Evolutionary conservation across 1,140 invertebrate species (phyloP).

Genomic region (Delia radicum): DNA sequence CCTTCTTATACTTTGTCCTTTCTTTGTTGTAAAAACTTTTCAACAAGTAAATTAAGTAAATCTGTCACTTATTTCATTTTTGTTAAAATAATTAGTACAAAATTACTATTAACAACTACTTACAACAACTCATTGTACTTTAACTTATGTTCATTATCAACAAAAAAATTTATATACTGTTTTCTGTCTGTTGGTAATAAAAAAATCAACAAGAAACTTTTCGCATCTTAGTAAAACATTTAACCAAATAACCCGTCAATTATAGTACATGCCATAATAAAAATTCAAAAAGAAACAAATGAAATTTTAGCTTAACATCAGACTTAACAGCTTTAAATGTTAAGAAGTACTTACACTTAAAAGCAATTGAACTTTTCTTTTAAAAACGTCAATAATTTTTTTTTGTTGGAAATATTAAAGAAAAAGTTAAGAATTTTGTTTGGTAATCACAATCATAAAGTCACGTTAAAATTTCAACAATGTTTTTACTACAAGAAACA

Average conservation of each 20-base stretch:
- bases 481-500: constrained; percentile 2
- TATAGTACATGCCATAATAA: background rate
- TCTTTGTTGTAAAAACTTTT: background rate
- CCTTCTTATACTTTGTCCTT: too few relatives aligned
- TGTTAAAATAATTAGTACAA: constrained; percentile 4
- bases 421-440: background rate
- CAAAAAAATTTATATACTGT: background rate
- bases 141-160: constrained; percentile 9
- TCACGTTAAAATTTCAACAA: constrained; percentile 15
- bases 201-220: background rate
- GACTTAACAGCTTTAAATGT: background rate
- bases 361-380: constrained; percentile 45
- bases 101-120: constrained; percentile 16
- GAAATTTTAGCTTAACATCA: background rate
- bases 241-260: constrained; percentile 23
- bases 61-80: background rate
- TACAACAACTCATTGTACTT: background rate
- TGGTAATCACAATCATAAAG: constrained; percentile 11
- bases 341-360: constrained; percentile 39
- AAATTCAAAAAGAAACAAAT: constrained; percentile 6
- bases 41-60: background rate
- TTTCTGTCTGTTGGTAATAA: constrained; percentile 6
- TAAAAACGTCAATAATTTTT: background rate
- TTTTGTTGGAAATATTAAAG: background rate
- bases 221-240: constrained; percentile 11